Evolutionary conservation across 2,113 vertebrate genomes (phyloP), one percentile per base, ranked within the genome.

Genomic region (Bos javanicus): DNA sequence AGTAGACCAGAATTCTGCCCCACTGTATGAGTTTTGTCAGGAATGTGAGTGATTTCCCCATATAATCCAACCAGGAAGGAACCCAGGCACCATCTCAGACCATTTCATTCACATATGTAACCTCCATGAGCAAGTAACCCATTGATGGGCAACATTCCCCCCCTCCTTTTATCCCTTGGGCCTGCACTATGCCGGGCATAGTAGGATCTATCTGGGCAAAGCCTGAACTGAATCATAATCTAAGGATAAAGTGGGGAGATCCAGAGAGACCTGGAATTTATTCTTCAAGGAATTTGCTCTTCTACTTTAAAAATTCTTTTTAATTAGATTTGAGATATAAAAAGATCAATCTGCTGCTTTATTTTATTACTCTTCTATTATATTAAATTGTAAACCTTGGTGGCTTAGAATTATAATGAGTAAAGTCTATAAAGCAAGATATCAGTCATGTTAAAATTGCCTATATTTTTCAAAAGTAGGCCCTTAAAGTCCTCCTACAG

Each of bases 281-380:
- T 59, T 95, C 56, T 90, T 94, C 50, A 80, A 90, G 62, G 33
- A 94, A 43, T 36, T 81, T 33, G 9, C 78, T 60, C 78, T 96
- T 81, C 64, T 86, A 78, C 71, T 97, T 87, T 25, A 90, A 94
- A 85, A 26, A 48, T 28, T 26, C 82, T 87, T 97, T 83, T 96
- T 26, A 90, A 95, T 97, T 95, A 82, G 85, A 86, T 88, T 67
- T 87, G 36, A 71, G 74, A 48, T 87, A 48, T 59, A 52, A 86
- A 91, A 84, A 86, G 81, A n/a, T 87, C 85, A 43, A 21, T 85
- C 74, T 50, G 85, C 52, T 50, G 13, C 54, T 92, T 56, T 87
- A 56, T 59, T 84, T 93, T 94, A 67, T 97, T 50, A 82, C 23
- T 87, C 76, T 85, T 64, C 76, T 52, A 52, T 59, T 92, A 7